These are phyloP conservation scores for Porphyrio hochstetteri DNA, from an alignment of 2,113 vertebrate genomes.

Conservation along the genomic window DNA sequence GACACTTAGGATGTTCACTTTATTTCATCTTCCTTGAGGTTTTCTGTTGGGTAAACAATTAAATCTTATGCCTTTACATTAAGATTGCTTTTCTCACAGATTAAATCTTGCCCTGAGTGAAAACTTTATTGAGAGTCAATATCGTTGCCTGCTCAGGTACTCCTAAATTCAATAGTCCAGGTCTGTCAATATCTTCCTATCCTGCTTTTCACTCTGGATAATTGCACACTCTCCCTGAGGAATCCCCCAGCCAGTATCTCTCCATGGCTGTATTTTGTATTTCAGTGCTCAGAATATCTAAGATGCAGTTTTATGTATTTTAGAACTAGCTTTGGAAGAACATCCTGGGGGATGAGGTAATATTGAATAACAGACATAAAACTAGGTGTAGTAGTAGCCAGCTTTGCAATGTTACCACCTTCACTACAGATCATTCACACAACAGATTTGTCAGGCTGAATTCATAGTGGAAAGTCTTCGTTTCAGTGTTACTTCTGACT, in stretches of 20 bases:
- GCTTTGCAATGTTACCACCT: not conserved
- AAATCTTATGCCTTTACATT: not conserved
- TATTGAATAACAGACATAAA: not conserved
- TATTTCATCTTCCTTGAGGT: not conserved
- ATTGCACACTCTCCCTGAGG: not conserved
- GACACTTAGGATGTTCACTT: not conserved
- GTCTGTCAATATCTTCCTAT: not conserved
- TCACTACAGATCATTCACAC: not conserved
- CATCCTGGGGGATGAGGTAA: not conserved
- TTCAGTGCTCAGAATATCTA: not conserved
- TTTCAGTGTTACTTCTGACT: not conserved
- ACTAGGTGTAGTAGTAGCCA: not conserved
- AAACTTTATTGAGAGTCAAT: not conserved
- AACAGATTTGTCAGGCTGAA: not conserved
- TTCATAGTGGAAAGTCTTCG: not conserved
- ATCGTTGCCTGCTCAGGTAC: not conserved
- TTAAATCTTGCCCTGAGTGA: not conserved
- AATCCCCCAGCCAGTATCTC: not conserved
- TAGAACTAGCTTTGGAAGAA: not conserved
- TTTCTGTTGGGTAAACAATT: not conserved
- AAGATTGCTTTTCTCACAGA: not conserved
- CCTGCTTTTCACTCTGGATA: not conserved
- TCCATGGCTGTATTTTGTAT: not conserved
- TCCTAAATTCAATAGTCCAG: constrained; percentile 10
- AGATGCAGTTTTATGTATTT: not conserved